A percentile compares a stretch with the other conserved stretches of the same genome.
Conservation (phyloP, 1,140 invertebrate species). For the Sitodiplosis mosellana region DNA sequence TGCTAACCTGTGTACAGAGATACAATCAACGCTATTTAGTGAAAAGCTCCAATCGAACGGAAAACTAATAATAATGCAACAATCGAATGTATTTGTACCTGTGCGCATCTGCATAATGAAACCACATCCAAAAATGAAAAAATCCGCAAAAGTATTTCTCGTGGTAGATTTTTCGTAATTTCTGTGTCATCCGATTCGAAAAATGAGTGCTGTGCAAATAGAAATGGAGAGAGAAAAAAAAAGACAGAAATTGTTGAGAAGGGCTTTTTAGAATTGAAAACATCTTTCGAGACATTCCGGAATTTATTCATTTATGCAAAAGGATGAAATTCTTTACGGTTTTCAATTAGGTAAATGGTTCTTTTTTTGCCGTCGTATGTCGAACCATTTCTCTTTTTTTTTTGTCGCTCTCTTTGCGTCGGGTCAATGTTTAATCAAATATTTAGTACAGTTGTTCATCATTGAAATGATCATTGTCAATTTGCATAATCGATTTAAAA, state of each 20-base stretch:
- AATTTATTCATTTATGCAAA: background rate
- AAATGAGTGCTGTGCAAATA: constrained; percentile 22
- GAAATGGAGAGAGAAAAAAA: constrained; percentile 3
- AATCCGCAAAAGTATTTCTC: constrained; percentile 85
- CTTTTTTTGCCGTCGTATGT: no score
- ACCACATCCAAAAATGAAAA: constrained; percentile 97
- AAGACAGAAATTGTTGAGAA: no score
- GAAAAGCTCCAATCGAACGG: no score
- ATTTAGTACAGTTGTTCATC: background rate
- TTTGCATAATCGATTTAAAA: no score
- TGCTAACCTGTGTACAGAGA: constrained; percentile 83
- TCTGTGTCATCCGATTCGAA: constrained; percentile 53
- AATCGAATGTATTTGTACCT: constrained; percentile 35
- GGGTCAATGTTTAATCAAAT: background rate
- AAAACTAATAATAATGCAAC: background rate
- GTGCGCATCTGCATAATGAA: constrained; percentile 92
- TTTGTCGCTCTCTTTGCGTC: background rate
- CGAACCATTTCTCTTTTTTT: no score
- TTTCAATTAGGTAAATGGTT: no score
- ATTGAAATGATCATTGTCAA: background rate
- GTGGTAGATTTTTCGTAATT: constrained; percentile 92
- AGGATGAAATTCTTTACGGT: no score
- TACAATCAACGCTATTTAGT: constrained; percentile 31
- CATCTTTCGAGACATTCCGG: no score
- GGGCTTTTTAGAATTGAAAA: no score